These are phyloP conservation scores for Panagrolaimus sp. DNA, from an alignment of 1,140 invertebrate genomes.

Conservation along the genomic window DNA sequence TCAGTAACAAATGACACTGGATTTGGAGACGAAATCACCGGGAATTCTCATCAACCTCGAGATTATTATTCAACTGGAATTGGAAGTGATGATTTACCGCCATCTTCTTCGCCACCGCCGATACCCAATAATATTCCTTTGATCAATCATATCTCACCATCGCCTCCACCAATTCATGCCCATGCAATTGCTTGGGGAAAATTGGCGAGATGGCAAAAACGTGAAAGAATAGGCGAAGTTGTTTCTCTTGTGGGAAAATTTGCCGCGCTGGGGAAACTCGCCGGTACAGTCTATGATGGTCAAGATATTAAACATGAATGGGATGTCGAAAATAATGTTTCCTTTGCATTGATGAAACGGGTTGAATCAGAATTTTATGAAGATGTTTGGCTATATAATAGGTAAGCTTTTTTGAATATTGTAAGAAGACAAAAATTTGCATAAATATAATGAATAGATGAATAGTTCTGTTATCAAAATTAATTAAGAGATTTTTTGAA, in stretches of 20 bases:
- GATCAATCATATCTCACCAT: constrained; percentile 1
- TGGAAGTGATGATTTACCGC: constrained; percentile 12
- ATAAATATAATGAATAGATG: no score
- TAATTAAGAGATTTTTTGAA: no score
- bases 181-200: constrained; percentile 46
- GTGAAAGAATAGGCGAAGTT: constrained; percentile 55
- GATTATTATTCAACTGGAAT: background rate
- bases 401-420: constrained; percentile 42
- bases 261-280: constrained; percentile 55
- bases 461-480: no score
- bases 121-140: constrained; percentile 12
- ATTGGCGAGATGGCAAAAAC: constrained; percentile 52
- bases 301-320: constrained; percentile 50
- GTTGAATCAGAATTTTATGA: constrained; percentile 47
- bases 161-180: constrained; percentile 9
- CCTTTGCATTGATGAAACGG: constrained; percentile 53
- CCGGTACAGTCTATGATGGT: constrained; percentile 51
- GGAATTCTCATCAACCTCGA: constrained; percentile 1
- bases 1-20: constrained; percentile 39
- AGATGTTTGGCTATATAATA: constrained; percentile 59
- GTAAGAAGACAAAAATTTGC: no score
- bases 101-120: constrained; percentile 9
- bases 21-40: constrained; percentile 41
- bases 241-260: constrained; percentile 53
- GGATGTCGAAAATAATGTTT: constrained; percentile 55